Conservation (phyloP, 2,888 invertebrate genomes). For the Mimas tiliae region DNA sequence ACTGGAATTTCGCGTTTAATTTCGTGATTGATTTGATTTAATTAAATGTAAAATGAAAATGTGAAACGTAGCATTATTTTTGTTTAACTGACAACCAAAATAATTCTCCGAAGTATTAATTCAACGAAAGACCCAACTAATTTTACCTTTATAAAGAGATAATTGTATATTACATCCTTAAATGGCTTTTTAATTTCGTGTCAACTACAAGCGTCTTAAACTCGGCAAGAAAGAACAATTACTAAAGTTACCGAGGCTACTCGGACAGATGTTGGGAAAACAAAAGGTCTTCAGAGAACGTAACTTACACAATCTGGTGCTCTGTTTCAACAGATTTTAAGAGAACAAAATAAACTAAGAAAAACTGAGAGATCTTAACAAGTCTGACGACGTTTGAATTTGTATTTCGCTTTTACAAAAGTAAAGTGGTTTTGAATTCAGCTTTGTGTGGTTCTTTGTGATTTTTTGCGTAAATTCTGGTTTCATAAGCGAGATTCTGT, state of each 20-base stretch:
- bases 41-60: too few relatives aligned
- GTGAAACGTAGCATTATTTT: too few relatives aligned
- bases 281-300: conserved; percentile 16
- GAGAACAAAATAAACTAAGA: conserved; percentile 5
- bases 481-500: not conserved
- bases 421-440: conserved; percentile 15
- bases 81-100: too few relatives aligned
- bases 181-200: conserved; percentile 22
- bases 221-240: conserved; percentile 11
- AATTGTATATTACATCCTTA: conserved; percentile 5
- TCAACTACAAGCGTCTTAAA: conserved; percentile 18
- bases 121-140: not conserved
- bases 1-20: too few relatives aligned
- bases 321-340: conserved; percentile 11
- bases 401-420: not conserved
- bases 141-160: conserved; percentile 8
- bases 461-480: not conserved
- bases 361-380: not conserved
- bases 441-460: not conserved
- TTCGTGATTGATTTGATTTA: too few relatives aligned
- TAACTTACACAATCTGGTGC: conserved; percentile 23
- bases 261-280: conserved; percentile 20
- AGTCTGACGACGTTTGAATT: conserved; percentile 1
- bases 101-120: not conserved
- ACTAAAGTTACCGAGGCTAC: conserved; percentile 11